Conservation (phyloP, 2,113 vertebrate species). For the Cyprinodon tularosa region DNA sequence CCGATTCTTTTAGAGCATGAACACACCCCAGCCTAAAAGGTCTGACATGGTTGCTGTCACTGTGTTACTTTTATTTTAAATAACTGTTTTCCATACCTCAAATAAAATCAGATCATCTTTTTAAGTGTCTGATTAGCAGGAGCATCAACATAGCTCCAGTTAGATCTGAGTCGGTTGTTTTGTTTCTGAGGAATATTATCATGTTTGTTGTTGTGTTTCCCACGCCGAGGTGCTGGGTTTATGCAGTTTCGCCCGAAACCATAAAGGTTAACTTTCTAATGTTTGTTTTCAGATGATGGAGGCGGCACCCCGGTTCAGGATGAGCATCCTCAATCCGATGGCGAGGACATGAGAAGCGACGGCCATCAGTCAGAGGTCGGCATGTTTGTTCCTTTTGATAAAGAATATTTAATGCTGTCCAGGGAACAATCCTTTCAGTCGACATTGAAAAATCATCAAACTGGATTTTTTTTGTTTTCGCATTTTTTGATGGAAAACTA, state of each 20-base stretch:
- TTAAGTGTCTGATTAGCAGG: background rate
- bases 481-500: too few relatives aligned
- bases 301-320: conserved; percentile 96
- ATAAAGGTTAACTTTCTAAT: background rate
- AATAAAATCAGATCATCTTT: background rate
- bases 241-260: too few relatives aligned
- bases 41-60: too few relatives aligned
- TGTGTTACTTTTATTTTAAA: too few relatives aligned
- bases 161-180: background rate
- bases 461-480: too few relatives aligned
- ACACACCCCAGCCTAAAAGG: too few relatives aligned
- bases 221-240: too few relatives aligned
- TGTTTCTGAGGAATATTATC: background rate
- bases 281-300: conserved; percentile 86
- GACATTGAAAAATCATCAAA: too few relatives aligned
- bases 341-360: conserved; percentile 85
- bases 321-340: conserved; percentile 89
- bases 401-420: background rate
- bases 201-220: too few relatives aligned
- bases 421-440: background rate
- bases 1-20: too few relatives aligned
- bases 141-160: background rate
- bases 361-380: conserved; percentile 87
- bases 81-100: too few relatives aligned
- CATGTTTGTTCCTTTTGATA: background rate